Conservation (phyloP, 2,797 vertebrate genomes). For the Nyctibius grandis region DNA sequence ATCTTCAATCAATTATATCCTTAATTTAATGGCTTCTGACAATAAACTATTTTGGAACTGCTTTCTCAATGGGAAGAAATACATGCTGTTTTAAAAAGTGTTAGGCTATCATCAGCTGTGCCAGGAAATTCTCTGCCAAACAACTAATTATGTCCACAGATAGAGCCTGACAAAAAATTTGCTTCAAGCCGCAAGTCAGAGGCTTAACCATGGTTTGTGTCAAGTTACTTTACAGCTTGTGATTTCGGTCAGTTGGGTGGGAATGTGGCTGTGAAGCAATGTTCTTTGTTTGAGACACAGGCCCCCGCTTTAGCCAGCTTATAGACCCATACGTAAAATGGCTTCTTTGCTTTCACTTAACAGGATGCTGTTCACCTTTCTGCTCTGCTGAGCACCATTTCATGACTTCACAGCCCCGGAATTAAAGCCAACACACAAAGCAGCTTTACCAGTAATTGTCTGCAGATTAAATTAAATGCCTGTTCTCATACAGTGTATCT, state of each 20-base stretch:
- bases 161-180: constrained; percentile 34
- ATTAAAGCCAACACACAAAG: constrained; percentile 46
- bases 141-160: constrained; percentile 29
- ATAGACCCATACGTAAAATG: constrained; percentile 19
- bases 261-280: constrained; percentile 38
- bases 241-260: neutral
- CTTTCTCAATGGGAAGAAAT: neutral
- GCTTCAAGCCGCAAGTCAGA: constrained; percentile 44
- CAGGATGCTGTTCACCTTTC: constrained; percentile 59
- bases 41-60: neutral
- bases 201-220: constrained; percentile 45
- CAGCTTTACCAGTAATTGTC: constrained; percentile 36
- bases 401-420: constrained; percentile 62
- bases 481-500: neutral
- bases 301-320: neutral
- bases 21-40: neutral
- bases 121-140: neutral
- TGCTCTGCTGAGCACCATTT: constrained; percentile 59
- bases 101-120: neutral
- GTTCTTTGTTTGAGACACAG: constrained; percentile 20
- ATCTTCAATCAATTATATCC: neutral
- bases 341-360: constrained; percentile 48
- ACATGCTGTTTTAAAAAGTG: neutral
- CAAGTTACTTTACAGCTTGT: constrained; percentile 51
- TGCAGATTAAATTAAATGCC: constrained; percentile 47